phyloP scores from a whole-genome alignment of 2,797 vertebrate genomes.

The Thamnophis elegans region DNA sequence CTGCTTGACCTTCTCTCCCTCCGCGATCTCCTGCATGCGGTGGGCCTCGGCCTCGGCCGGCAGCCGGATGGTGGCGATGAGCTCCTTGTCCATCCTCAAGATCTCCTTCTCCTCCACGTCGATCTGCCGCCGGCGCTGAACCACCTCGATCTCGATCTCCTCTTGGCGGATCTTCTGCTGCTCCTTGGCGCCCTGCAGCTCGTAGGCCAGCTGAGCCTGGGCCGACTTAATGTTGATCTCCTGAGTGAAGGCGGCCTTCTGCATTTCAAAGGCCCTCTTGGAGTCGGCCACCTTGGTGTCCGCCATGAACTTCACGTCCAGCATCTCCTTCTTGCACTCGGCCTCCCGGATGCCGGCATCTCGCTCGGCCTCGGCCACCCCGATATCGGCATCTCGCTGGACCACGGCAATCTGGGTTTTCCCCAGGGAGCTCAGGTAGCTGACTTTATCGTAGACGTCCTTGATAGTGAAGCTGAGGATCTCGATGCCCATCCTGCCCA shows the following conservation, averaged over 20 bases:
- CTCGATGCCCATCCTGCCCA: constrained; percentile 96
- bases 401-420: constrained; percentile 95
- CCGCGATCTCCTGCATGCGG: constrained; percentile 90
- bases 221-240: constrained; percentile 98
- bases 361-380: constrained; percentile 92
- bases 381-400: constrained; percentile 92
- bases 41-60: constrained; percentile 92
- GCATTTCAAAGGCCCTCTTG: constrained; percentile 90
- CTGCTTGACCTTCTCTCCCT: constrained; percentile 91
- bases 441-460: constrained; percentile 98
- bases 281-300: constrained; percentile 96
- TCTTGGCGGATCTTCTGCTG: constrained; percentile 97
- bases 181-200: constrained; percentile 92
- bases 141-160: constrained; percentile 93
- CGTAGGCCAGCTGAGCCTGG: constrained; percentile 91
- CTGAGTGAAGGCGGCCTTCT: constrained; percentile 91
- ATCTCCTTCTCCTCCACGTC: constrained; percentile 93
- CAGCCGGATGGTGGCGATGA: constrained; percentile 85
- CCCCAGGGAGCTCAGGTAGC: constrained; percentile 94
- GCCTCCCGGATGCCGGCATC: constrained; percentile 96
- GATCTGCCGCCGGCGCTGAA: constrained; percentile 94
- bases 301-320: constrained; percentile 90
- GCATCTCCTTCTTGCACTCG: constrained; percentile 93
- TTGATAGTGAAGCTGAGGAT: constrained; percentile 99
- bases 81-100: constrained; percentile 87